phyloP scores from a whole-genome alignment of 2,113 vertebrate species.

The Pipa parva region DNA sequence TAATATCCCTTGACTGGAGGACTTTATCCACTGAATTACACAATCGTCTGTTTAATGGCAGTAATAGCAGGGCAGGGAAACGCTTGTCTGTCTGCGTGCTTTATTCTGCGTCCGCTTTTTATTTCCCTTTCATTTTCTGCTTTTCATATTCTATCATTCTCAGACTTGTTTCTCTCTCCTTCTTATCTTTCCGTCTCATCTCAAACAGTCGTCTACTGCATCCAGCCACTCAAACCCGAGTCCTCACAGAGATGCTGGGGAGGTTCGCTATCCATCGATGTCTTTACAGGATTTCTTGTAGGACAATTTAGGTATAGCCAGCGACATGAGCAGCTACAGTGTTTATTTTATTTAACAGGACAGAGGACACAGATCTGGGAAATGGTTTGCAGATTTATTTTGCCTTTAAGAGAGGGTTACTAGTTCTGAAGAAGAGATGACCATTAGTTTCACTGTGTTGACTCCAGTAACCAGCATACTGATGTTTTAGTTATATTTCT shows the following conservation, averaged over 20 bases:
- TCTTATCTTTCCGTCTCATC: background rate
- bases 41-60: too few relatives aligned
- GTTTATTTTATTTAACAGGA: too few relatives aligned
- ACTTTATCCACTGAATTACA: too few relatives aligned
- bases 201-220: conserved; percentile 91
- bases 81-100: conserved; percentile 8
- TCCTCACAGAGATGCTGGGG: conserved; percentile 96
- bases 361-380: too few relatives aligned
- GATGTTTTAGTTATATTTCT: too few relatives aligned
- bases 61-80: background rate
- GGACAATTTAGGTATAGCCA: conserved; percentile 95
- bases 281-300: conserved; percentile 99
- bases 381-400: too few relatives aligned
- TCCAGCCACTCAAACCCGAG: conserved; percentile 99
- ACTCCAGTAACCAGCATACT: too few relatives aligned
- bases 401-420: too few relatives aligned
- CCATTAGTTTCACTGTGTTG: too few relatives aligned
- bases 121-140: conserved; percentile 63
- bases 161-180: conserved; percentile 69
- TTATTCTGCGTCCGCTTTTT: conserved; percentile 46
- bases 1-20: too few relatives aligned
- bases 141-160: conserved; percentile 77
- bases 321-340: conserved; percentile 55
- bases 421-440: too few relatives aligned
- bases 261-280: conserved; percentile 98